Evolutionary conservation across 2,797 vertebrate genomes (phyloP).

Genomic region (Syndactyla subalaris): DNA sequence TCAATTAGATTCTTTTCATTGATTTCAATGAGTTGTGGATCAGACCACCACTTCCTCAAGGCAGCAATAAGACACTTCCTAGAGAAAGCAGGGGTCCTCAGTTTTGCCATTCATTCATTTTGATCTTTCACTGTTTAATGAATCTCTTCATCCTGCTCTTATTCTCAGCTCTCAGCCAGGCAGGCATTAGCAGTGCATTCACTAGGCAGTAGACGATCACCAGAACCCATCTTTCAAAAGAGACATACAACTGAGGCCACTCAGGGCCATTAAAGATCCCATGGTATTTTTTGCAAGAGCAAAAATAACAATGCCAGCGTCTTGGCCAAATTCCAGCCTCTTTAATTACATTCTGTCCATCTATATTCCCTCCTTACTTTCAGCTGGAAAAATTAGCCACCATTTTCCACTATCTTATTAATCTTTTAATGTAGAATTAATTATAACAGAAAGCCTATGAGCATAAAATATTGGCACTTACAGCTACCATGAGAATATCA

Average conservation of each 20-base stretch:
- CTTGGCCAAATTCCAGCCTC: conserved; percentile 52
- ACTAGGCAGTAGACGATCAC: conserved; percentile 36
- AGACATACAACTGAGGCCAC: not conserved
- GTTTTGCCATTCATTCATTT: conserved; percentile 39
- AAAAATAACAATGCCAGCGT: conserved; percentile 39
- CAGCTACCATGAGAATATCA: not conserved
- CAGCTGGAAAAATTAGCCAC: conserved; percentile 35
- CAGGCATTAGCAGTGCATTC: conserved; percentile 36
- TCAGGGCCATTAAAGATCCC: conserved; percentile 44
- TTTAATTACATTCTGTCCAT: conserved; percentile 50
- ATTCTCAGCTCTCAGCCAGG: conserved; percentile 42
- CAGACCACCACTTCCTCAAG: conserved; percentile 55
- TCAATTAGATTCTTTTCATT: conserved; percentile 57
- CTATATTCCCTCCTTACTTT: conserved; percentile 29
- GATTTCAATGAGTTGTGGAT: conserved; percentile 55
- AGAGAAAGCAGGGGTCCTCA: conserved; percentile 43
- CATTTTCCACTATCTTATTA: conserved; percentile 45
- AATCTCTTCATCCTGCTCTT: conserved; percentile 44
- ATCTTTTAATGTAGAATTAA: conserved; percentile 49
- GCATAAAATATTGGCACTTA: conserved; percentile 19
- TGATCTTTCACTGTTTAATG: conserved; percentile 50
- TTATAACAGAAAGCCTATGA: conserved; percentile 2
- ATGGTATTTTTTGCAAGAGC: conserved; percentile 49
- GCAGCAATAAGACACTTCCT: conserved; percentile 50
- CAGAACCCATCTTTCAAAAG: conserved; percentile 57